Conservation (phyloP, 2,113 vertebrate genomes). For the Urocitellus parryii region DNA sequence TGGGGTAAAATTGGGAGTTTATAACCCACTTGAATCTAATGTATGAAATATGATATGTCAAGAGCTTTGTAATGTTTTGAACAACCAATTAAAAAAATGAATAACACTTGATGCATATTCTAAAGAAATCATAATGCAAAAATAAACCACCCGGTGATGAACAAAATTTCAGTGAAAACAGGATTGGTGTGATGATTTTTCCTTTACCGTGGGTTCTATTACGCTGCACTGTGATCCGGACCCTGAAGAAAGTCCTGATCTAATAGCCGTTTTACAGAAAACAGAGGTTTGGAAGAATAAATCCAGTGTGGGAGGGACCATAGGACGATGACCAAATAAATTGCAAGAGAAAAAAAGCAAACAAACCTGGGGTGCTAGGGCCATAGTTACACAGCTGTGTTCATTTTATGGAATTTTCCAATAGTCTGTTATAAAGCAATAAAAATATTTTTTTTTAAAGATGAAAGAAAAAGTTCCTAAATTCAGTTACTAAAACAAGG, state of each 20-base stretch:
- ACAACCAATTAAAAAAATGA: background rate
- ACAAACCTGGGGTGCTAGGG: background rate
- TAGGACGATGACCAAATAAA: background rate
- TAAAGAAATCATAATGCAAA: background rate
- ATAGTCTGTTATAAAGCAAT: background rate
- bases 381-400: background rate
- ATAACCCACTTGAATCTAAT: no score
- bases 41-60: no score
- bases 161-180: background rate
- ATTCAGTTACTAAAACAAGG: background rate
- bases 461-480: background rate
- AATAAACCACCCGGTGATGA: background rate
- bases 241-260: background rate
- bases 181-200: background rate
- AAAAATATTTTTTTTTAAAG: slow-evolving; percentile 14
- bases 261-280: background rate
- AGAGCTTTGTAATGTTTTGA: no score
- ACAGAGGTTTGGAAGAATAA: background rate
- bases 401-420: background rate
- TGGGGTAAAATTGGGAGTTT: no score
- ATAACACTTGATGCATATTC: background rate
- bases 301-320: background rate
- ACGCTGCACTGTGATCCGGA: background rate
- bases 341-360: background rate
- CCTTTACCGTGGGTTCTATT: background rate